phyloP scores from a whole-genome alignment of 2,888 invertebrate genomes.

The Leptopterna dolabrata region DNA sequence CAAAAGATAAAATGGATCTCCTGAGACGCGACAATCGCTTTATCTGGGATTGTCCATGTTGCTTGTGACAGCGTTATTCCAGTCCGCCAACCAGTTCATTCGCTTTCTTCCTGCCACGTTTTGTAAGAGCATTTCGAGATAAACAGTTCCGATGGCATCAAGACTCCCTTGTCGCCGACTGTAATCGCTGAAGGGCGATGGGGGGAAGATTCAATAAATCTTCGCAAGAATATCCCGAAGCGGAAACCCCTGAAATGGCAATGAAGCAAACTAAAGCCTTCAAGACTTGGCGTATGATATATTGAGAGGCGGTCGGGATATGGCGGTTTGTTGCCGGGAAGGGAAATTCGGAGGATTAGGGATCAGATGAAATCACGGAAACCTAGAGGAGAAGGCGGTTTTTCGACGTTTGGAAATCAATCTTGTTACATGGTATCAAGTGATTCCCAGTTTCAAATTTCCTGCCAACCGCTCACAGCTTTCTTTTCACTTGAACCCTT shows the following conservation, averaged over 20 bases:
- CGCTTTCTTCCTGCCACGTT: not conserved
- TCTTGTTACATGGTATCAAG: not conserved
- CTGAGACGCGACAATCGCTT: not conserved
- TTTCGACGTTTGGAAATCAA: not conserved
- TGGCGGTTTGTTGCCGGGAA: not conserved
- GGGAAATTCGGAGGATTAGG: not conserved
- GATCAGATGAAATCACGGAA: not conserved
- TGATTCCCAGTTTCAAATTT: not conserved
- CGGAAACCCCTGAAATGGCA: conserved; percentile 9
- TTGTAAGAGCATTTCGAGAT: not conserved
- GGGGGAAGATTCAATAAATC: not conserved
- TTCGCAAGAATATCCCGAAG: not conserved
- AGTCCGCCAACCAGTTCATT: not conserved
- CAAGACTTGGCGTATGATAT: not conserved
- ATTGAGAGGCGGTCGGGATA: not conserved
- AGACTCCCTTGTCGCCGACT: not conserved
- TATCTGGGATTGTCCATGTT: not conserved
- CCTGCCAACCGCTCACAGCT: not conserved
- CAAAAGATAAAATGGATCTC: not conserved
- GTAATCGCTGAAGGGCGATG: not conserved
- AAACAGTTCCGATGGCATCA: not conserved
- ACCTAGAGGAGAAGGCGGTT: not conserved
- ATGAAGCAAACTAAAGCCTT: conserved; percentile 6
- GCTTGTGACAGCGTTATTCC: not conserved
- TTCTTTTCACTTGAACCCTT: not conserved